Base-by-base conservation (phyloP, 2,797 vertebrate species). In the Anguilla megastoma region DNA sequence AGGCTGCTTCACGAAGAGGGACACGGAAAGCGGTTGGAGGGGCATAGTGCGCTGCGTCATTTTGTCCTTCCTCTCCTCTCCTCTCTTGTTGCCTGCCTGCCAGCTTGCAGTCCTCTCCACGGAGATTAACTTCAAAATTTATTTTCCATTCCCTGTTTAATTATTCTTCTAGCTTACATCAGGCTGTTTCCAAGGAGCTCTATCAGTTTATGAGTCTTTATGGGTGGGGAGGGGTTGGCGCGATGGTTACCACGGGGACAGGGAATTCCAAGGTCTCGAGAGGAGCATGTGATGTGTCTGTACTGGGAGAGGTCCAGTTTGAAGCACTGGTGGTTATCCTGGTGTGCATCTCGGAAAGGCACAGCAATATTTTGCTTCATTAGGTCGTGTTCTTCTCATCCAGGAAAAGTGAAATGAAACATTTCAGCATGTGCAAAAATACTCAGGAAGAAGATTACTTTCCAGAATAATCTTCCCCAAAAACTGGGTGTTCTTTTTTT, bases 21-120 rank as follows among this genome's bases (percentile, higher is more conserved):
- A 3, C 10, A 24, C 50, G 30, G n/a, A 41, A 54, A 85, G 82
- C 54, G 85, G 71, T 83, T 48, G 71, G 84, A 84, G 36, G 56
- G 88, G 54, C 60, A 7, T 9, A 60, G 83, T 45, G 85, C 12
- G 48, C 74, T 60, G 33, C 82, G n/a, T 84, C 58, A 33, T 56
- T 24, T 69, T 79, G 69, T 69, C 24, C 2, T 84, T 80, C 45
- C 45, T 83, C 69, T 83, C 63, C 58, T 54, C 52, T 52, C 60
- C 52, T 45, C 56, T 86, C 58, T 58, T 69, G 86, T 82, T 90
- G 89, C 86, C 80, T 54, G 12, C 85, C 79, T 63, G 3, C 86
- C 86, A 24, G 50, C 48, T 56, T 84, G 50, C n/a, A n/a, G 52
- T 50, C 85, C 45, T 74, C 58, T 50, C 69, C 24, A 12, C 27